Conservation (phyloP, 2,888 invertebrate species). For the Dasysyrphus albostriatus region DNA sequence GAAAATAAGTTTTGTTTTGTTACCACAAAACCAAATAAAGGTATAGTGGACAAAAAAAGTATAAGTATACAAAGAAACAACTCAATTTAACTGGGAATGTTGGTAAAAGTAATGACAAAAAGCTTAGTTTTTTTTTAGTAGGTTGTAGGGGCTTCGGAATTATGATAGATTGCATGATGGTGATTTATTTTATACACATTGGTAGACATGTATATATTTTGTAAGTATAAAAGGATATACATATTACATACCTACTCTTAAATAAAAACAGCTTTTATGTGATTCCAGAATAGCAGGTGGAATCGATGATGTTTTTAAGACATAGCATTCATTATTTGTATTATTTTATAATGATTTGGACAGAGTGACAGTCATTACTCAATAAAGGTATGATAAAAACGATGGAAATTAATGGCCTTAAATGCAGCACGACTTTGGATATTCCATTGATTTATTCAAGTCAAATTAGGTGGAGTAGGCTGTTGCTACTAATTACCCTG, state of each 20-base stretch:
- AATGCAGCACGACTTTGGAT: no score
- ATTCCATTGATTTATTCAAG: no score
- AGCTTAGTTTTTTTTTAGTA: constrained; percentile 12
- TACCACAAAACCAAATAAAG: constrained; percentile 61
- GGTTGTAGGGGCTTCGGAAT: neutral
- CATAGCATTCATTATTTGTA: neutral
- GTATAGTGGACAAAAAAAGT: constrained; percentile 12
- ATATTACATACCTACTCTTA: neutral
- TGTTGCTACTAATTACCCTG: no score
- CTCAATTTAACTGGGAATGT: neutral
- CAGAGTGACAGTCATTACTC: no score
- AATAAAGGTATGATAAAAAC: no score
- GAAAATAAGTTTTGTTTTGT: constrained; percentile 60
- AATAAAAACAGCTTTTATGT: neutral
- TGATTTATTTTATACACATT: neutral
- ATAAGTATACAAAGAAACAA: constrained; percentile 15
- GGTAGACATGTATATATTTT: neutral
- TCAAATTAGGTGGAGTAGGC: no score
- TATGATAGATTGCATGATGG: constrained; percentile 33
- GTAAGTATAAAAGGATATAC: neutral
- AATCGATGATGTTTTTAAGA: neutral
- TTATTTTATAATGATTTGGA: no score
- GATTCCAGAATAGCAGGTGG: neutral
- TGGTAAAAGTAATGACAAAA: constrained; percentile 46
- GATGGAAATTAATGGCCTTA: no score